These are phyloP conservation scores for Zelleria hepariella DNA, from an alignment of 2,888 invertebrate genomes.

Conservation along the genomic window DNA sequence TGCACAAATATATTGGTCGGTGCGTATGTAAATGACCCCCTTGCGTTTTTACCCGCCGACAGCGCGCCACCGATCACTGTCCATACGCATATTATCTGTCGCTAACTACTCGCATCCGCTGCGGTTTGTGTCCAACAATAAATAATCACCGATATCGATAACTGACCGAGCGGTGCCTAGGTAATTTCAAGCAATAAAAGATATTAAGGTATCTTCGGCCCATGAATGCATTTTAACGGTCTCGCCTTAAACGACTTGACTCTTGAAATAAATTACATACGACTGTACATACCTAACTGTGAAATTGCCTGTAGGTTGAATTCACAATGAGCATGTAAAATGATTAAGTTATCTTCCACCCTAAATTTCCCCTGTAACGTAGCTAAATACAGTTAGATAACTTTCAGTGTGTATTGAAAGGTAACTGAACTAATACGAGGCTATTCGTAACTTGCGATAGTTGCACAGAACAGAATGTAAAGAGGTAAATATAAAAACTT, in stretches of 20 bases:
- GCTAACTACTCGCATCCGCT: conserved; percentile 65
- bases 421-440: too few species aligned
- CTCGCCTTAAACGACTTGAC: not conserved
- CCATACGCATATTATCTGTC: conserved; percentile 56
- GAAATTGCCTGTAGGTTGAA: not conserved
- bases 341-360: too few species aligned
- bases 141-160: conserved; percentile 65
- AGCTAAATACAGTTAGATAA: too few species aligned
- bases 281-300: not conserved
- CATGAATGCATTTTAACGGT: not conserved
- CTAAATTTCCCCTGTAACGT: too few species aligned
- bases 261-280: not conserved
- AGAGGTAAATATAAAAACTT: not conserved
- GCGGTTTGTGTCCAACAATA: conserved; percentile 54
- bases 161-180: conserved; percentile 32
- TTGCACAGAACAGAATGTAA: too few species aligned
- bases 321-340: too few species aligned
- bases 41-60: conserved; percentile 56
- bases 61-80: conserved; percentile 52
- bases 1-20: not conserved
- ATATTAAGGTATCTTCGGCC: conserved; percentile 23
- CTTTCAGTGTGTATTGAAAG: too few species aligned
- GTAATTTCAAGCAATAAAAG: conserved; percentile 38
- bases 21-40: conserved; percentile 64
- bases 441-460: too few species aligned